phyloP scores from a whole-genome alignment of 2,797 vertebrate genomes.

The Rhabdomys pumilio region DNA sequence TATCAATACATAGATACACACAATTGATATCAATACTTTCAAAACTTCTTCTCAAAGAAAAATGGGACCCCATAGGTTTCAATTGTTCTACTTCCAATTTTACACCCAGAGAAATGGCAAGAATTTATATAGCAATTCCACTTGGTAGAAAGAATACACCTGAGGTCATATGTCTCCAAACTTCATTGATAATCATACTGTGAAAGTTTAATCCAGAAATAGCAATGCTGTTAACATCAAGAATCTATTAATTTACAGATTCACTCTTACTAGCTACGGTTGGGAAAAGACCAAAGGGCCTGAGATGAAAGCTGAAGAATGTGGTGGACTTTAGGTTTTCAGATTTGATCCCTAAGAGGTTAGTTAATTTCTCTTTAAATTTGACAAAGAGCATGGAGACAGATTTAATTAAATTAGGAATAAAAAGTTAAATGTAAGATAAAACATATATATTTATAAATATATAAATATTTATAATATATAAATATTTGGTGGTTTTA shows the following conservation, averaged over 20 bases:
- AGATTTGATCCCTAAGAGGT: background rate
- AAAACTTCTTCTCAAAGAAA: background rate
- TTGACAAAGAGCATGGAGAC: background rate
- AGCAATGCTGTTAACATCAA: background rate
- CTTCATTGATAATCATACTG: background rate
- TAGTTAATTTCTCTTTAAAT: background rate
- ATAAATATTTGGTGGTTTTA: background rate
- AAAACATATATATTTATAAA: background rate
- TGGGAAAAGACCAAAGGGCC: background rate
- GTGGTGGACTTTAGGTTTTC: rapidly evolving
- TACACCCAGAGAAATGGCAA: background rate
- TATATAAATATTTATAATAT: too few relatives aligned
- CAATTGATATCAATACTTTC: background rate
- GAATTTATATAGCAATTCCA: background rate
- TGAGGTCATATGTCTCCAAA: background rate
- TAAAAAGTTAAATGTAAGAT: constrained; percentile 20
- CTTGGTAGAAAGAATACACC: background rate
- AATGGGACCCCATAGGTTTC: background rate
- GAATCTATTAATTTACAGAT: background rate
- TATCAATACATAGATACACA: background rate
- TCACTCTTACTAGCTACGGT: background rate
- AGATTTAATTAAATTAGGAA: constrained; percentile 37
- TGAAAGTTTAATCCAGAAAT: background rate
- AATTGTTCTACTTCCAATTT: background rate
- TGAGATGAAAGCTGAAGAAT: background rate